phyloP scores from a whole-genome alignment of 2,113 vertebrate species.

The Xiphorhynchus elegans region DNA sequence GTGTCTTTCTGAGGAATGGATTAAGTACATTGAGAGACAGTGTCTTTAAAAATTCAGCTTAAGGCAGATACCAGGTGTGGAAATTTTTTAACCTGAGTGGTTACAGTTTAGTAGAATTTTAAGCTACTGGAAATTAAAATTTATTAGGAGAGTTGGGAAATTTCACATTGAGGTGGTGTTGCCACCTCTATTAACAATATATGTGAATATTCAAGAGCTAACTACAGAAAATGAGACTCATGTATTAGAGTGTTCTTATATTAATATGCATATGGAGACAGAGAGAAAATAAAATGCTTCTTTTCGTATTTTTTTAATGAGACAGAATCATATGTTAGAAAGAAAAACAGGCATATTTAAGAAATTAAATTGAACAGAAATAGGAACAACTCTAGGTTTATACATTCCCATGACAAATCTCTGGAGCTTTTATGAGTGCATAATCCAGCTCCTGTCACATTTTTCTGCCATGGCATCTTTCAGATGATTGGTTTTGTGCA shows the following conservation, averaged over 20 bases:
- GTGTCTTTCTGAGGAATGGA: not conserved
- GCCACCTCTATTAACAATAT: not conserved
- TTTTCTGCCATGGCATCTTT: conserved; percentile 48
- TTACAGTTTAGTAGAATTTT: not conserved
- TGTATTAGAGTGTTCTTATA: not conserved
- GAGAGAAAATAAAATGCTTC: conserved; percentile 18
- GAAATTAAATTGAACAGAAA: conserved; percentile 63
- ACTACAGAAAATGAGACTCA: not conserved
- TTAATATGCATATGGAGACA: conserved; percentile 1
- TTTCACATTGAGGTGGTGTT: not conserved
- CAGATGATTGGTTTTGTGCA: conserved; percentile 45
- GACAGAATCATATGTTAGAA: conserved; percentile 18
- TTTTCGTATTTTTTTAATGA: conserved; percentile 52
- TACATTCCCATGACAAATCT: conserved; percentile 57
- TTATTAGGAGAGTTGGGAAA: not conserved
- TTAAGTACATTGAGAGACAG: not conserved
- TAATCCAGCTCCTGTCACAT: conserved; percentile 51
- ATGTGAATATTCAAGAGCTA: conserved; percentile 17
- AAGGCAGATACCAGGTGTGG: not conserved
- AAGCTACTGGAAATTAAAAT: not conserved
- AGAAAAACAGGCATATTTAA: conserved; percentile 49
- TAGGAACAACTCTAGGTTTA: conserved; percentile 24
- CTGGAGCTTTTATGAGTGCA: conserved; percentile 1
- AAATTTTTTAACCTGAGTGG: not conserved
- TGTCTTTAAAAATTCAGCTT: not conserved